Conservation (phyloP, 2,797 vertebrate species). For the Graptemys geographica region DNA sequence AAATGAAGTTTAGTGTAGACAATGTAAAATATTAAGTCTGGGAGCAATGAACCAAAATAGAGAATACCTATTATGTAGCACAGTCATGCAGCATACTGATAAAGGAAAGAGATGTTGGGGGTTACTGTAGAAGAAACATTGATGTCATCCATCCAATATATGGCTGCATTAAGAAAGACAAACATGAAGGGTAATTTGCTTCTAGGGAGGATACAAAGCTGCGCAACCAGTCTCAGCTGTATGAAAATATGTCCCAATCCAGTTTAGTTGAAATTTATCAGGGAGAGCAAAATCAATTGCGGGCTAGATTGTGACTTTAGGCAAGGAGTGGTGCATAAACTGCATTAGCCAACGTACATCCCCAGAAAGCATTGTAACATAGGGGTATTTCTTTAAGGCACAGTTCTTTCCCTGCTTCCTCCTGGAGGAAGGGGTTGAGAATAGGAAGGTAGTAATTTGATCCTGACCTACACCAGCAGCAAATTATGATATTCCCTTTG, state of each 20-base stretch:
- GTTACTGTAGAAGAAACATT: slow-evolving; percentile 48
- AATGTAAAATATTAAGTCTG: slow-evolving; percentile 58
- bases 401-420: fast-evolving
- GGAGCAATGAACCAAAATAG: slow-evolving; percentile 29
- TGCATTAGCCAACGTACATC: neutral
- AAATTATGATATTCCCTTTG: neutral
- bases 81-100: neutral
- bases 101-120: slow-evolving; percentile 33
- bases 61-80: slow-evolving; percentile 17
- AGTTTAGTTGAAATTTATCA: slow-evolving; percentile 59
- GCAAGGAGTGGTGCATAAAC: slow-evolving; percentile 31
- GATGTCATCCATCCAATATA: slow-evolving; percentile 41
- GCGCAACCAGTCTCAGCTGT: slow-evolving; percentile 39
- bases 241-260: slow-evolving; percentile 54
- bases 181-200: slow-evolving; percentile 23
- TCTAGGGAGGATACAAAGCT: slow-evolving; percentile 42
- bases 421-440: neutral
- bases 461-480: neutral
- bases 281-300: slow-evolving; percentile 54
- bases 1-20: slow-evolving; percentile 38
- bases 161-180: slow-evolving; percentile 34
- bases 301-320: slow-evolving; percentile 58
- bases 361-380: neutral
- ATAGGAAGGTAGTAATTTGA: neutral
- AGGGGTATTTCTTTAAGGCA: neutral